These are phyloP conservation scores for Sinocyclocheilus grahami DNA, from an alignment of 2,113 vertebrate genomes.

Conservation along the genomic window DNA sequence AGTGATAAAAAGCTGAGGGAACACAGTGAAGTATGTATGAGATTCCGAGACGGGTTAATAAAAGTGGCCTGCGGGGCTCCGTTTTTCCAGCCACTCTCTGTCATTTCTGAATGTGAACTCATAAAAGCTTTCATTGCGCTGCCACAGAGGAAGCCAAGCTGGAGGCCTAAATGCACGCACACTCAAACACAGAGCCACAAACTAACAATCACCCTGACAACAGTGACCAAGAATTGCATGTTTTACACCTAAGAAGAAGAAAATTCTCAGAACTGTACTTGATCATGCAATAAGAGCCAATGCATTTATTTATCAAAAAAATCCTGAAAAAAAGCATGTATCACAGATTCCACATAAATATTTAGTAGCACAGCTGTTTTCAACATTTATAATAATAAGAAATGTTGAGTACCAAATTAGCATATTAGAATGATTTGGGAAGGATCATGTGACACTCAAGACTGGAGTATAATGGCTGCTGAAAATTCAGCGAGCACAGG, in stretches of 20 bases:
- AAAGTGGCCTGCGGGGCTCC: conserved; percentile 70
- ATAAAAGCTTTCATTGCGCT: conserved; percentile 75
- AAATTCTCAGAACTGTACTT: neutral
- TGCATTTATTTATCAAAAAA: neutral
- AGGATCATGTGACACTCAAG: too few relatives aligned
- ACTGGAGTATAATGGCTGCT: too few relatives aligned
- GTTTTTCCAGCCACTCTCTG: conserved; percentile 73
- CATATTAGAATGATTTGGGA: neutral
- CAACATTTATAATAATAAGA: neutral
- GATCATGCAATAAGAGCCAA: neutral
- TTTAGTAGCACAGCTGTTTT: neutral
- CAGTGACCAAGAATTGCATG: neutral
- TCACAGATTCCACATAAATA: neutral
- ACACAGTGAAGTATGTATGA: conserved; percentile 51
- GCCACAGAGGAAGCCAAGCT: conserved; percentile 69
- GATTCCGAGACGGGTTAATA: conserved; percentile 74
- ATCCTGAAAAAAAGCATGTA: too few relatives aligned
- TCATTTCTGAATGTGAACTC: conserved; percentile 74
- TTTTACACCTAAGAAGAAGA: neutral
- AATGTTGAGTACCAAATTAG: neutral
- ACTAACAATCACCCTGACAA: conserved; percentile 18
- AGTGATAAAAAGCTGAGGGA: conserved; percentile 29
- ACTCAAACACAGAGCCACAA: conserved; percentile 64
- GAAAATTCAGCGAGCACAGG: too few relatives aligned
- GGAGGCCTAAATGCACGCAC: conserved; percentile 68